phyloP scores from a whole-genome alignment of 2,797 vertebrate species.

The Choloepus didactylus region DNA sequence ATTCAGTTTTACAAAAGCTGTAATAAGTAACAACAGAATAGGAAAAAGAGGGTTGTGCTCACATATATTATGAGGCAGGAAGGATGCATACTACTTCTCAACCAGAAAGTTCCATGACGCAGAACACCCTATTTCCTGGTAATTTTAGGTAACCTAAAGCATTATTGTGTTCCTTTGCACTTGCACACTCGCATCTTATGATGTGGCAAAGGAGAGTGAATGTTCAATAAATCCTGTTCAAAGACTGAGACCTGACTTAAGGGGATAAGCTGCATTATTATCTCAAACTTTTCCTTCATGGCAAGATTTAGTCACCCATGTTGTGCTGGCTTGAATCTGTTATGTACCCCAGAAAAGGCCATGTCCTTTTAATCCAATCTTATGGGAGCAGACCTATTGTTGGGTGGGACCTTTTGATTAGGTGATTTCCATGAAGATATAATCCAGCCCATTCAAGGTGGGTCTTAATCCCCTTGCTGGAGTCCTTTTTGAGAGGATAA shows the following conservation, averaged over 20 bases:
- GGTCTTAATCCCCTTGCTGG: no score
- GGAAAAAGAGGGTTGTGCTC: neutral
- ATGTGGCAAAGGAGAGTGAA: fast-evolving
- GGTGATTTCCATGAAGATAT: no score
- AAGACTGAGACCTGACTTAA: neutral
- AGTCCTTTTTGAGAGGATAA: no score
- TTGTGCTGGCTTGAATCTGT: no score
- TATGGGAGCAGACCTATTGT: no score
- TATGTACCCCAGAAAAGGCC: no score
- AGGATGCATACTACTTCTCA: neutral
- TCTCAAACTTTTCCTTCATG: neutral
- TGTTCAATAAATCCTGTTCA: neutral
- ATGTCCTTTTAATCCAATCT: no score
- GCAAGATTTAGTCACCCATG: neutral
- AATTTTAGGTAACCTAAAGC: neutral
- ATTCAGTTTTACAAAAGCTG: neutral
- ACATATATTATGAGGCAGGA: neutral
- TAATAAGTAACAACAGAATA: neutral
- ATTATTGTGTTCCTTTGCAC: neutral
- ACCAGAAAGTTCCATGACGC: neutral
- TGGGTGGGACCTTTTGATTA: no score
- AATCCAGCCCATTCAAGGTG: no score
- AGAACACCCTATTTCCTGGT: neutral
- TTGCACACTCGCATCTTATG: neutral
- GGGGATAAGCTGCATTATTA: neutral